phyloP scores from a whole-genome alignment of 2,797 vertebrate genomes.

The Gallinago nigripennis region DNA sequence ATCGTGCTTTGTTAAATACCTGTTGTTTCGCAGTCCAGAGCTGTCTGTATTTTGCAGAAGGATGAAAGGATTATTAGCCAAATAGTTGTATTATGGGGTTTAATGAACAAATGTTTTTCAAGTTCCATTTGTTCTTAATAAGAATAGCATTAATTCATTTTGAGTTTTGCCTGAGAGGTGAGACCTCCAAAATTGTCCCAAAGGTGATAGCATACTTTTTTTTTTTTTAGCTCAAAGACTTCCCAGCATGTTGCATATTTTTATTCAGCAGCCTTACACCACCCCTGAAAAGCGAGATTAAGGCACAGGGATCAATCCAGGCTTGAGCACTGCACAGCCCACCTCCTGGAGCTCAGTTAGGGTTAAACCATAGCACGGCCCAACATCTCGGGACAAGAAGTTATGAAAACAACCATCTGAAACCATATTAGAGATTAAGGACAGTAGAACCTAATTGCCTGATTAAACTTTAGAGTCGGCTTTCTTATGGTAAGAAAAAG shows the following conservation, averaged over 20 bases:
- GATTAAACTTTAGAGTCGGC: not conserved
- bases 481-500: not conserved
- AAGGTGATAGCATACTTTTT: not conserved
- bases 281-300: not conserved
- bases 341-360: not conserved
- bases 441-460: not conserved
- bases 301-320: not conserved
- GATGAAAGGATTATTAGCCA: not conserved
- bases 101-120: constrained; percentile 23
- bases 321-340: not conserved
- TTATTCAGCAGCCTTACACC: constrained; percentile 14
- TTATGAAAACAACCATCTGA: not conserved
- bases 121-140: not conserved
- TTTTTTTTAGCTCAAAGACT: not conserved
- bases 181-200: constrained; percentile 24
- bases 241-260: not conserved
- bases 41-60: not conserved
- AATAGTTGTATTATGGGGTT: not conserved
- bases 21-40: not conserved
- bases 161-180: constrained; percentile 11
- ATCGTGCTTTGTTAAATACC: not conserved
- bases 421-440: not conserved
- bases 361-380: not conserved
- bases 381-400: not conserved
- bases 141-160: not conserved